Evolutionary conservation across 2,797 vertebrate genomes (phyloP).

Genomic region (Antrozous pallidus): DNA sequence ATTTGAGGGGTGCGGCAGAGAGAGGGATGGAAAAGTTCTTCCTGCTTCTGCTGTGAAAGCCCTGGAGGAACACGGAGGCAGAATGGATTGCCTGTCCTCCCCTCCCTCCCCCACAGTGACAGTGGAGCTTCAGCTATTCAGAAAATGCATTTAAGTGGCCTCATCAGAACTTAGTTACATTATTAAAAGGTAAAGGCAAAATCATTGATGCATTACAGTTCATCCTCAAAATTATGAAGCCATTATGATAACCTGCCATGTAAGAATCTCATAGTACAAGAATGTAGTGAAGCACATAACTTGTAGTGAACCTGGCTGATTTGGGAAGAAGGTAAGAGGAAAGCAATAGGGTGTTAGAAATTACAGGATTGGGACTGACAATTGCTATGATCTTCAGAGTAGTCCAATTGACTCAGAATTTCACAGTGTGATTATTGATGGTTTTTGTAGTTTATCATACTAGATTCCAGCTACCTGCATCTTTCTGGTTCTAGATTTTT

Average conservation of each 20-base stretch:
- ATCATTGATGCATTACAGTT: conserved; percentile 57
- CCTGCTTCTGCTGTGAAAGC: neutral
- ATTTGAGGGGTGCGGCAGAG: neutral
- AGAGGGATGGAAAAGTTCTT: neutral
- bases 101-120: conserved; percentile 20
- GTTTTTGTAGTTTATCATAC: neutral
- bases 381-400: neutral
- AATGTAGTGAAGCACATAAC: neutral
- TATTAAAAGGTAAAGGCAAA: conserved; percentile 52
- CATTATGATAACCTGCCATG: conserved; percentile 40
- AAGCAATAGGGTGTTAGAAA: neutral
- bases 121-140: conserved; percentile 25
- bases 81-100: neutral
- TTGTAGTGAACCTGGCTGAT: neutral
- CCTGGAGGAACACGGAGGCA: neutral
- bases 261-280: neutral
- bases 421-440: neutral
- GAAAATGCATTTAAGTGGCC: conserved; percentile 12
- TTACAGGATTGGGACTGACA: neutral
- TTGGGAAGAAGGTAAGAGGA: neutral
- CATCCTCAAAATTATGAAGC: conserved; percentile 64
- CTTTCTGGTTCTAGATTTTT: neutral
- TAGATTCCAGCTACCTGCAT: neutral
- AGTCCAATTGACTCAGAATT: neutral
- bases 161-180: neutral